Evolutionary conservation across 2,113 vertebrate genomes (phyloP), one percentile per base, ranked within the genome.

Genomic region (Silurus meridionalis): DNA sequence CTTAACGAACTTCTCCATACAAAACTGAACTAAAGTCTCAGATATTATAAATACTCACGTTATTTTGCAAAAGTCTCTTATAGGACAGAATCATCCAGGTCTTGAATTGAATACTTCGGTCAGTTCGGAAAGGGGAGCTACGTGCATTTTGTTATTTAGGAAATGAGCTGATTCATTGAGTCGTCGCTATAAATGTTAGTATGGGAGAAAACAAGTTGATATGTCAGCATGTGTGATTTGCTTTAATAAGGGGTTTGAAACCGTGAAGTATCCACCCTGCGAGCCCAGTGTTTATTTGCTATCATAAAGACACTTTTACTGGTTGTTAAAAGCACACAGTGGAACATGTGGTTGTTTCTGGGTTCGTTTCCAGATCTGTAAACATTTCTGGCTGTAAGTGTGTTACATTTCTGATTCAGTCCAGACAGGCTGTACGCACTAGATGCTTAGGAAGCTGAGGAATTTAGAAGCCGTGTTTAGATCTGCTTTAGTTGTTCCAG

Each of bases 241-340:
- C 37, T 46, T 80, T 80, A 61, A 48, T 48, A 23, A 19, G 28
- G 28, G 46, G 57, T 61, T 23, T 61, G 78, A 58, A 61, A 80
- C 1, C 2, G 28, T 23, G 19, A 4, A 61, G 78, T 80, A 80
- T 80, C 37, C 57, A 48, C 78, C 78, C 78, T 61, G 57, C 23
- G 17, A 61, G 55, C 57, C 78, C 58, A 46, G 28, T 80, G 78
- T 79, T 55, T 85, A 66, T 85, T 79, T 28, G n/a, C 74, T 23
- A 23, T 79, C 74, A 79, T 66, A 64, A 84, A 84, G 71, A 64
- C 74, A 17, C 17, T 63, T 82, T 74, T 28, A 86, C n/a, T 21
- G 85, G 52, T 80, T 80, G 66, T 85, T 80, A 81, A 86, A 86
- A 53, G 46, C 58, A 46, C 55, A 2, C 17, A 50, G 66, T 60